phyloP scores from a whole-genome alignment of 1,140 invertebrate species.

The Rhagoletis zephyria region DNA sequence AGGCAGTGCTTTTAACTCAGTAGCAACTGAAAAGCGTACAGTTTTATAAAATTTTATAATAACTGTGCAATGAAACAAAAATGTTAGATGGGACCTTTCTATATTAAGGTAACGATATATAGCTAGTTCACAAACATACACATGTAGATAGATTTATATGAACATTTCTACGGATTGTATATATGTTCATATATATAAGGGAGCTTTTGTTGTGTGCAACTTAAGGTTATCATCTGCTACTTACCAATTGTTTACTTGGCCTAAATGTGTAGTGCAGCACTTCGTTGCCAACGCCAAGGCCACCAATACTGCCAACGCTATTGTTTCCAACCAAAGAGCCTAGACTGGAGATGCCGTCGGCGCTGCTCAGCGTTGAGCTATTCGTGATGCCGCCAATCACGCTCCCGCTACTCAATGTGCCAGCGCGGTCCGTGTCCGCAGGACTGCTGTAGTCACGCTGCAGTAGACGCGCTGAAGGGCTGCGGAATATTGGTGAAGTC shows the following conservation, averaged over 20 bases:
- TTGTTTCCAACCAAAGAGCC: slow-evolving; percentile 58
- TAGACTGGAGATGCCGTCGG: slow-evolving; percentile 59
- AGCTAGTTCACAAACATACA: not conserved
- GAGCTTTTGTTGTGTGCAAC: not conserved
- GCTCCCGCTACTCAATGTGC: slow-evolving; percentile 54
- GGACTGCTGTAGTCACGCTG: slow-evolving; percentile 66
- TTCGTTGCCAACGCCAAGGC: slow-evolving; percentile 65
- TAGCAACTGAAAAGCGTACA: too few relatives aligned
- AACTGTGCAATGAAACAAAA: too few relatives aligned
- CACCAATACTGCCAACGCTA: slow-evolving; percentile 52
- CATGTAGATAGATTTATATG: not conserved
- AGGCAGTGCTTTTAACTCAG: too few relatives aligned
- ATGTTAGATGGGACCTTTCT: too few relatives aligned
- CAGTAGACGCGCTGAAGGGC: slow-evolving; percentile 68
- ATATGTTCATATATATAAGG: not conserved
- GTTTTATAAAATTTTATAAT: too few relatives aligned
- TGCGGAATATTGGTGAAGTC: slow-evolving; percentile 68
- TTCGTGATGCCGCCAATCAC: slow-evolving; percentile 57
- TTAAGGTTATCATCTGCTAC: slow-evolving; percentile 59
- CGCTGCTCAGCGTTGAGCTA: slow-evolving; percentile 56
- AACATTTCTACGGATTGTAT: not conserved
- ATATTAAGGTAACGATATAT: too few relatives aligned
- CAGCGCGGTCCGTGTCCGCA: slow-evolving; percentile 63
- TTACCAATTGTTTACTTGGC: slow-evolving; percentile 73
- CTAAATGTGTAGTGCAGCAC: slow-evolving; percentile 72